Conservation (phyloP, 2,113 vertebrate genomes). For the Crocuta crocuta region DNA sequence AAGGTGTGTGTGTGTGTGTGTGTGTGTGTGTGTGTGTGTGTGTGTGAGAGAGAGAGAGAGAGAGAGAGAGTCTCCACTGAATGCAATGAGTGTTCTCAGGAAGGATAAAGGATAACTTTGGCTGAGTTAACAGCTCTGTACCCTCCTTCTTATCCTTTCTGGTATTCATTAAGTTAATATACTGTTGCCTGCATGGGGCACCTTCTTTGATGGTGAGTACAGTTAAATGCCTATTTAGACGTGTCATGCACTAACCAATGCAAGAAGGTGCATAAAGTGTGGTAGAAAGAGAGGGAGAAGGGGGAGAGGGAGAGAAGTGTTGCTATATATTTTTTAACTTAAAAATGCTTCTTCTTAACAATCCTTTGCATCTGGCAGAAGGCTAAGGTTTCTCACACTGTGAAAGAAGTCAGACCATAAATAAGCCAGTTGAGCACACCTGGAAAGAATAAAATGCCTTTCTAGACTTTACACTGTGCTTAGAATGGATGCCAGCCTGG, state of each 20-base stretch:
- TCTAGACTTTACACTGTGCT: constrained; percentile 78
- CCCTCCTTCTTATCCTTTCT: constrained; percentile 70
- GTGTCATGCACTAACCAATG: constrained; percentile 74
- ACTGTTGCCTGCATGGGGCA: constrained; percentile 50
- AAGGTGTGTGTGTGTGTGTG: neutral
- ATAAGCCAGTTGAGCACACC: constrained; percentile 87
- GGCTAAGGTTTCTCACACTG: constrained; percentile 86
- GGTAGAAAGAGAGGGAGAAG: neutral
- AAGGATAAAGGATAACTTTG: constrained; percentile 71
- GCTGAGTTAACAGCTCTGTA: constrained; percentile 59
- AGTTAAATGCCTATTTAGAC: constrained; percentile 76
- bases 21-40: neutral
- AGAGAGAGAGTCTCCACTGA: neutral
- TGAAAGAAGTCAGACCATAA: constrained; percentile 86
- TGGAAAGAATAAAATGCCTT: constrained; percentile 88
- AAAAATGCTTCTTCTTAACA: constrained; percentile 81
- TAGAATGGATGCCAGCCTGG: constrained; percentile 65
- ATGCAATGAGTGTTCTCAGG: constrained; percentile 45
- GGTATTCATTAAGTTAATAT: constrained; percentile 77
- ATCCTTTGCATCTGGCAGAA: constrained; percentile 87
- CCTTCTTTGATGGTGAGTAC: constrained; percentile 75
- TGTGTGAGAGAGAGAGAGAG: neutral
- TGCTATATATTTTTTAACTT: constrained; percentile 78
- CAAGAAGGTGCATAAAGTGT: constrained; percentile 76
- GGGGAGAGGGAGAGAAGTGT: constrained; percentile 65